A percentile compares a stretch with the other conserved stretches of the same genome.
Conservation (phyloP, 2,888 invertebrate species). For the Salpingus planirostris region DNA sequence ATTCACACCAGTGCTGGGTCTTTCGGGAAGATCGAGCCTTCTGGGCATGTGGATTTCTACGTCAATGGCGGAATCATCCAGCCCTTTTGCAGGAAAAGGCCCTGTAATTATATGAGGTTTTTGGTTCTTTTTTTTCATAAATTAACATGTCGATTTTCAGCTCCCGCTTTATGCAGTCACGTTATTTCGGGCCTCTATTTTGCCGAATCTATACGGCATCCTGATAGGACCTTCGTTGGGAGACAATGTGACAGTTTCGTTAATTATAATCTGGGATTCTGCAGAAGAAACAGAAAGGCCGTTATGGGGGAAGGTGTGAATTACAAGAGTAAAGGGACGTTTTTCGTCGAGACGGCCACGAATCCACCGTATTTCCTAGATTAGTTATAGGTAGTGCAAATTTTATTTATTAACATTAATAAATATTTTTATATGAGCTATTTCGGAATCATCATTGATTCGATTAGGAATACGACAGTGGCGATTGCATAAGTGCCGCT, state of each 20-base stretch:
- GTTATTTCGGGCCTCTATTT: constrained; percentile 53
- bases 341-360: background rate
- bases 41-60: constrained; percentile 57
- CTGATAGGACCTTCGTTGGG: constrained; percentile 50
- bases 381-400: background rate
- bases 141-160: constrained; percentile 18
- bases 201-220: constrained; percentile 53
- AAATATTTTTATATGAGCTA: background rate
- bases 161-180: constrained; percentile 53
- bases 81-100: constrained; percentile 26
- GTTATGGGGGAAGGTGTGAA: constrained; percentile 32
- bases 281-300: constrained; percentile 28
- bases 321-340: background rate
- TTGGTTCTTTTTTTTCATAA: constrained; percentile 4
- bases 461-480: too few relatives aligned
- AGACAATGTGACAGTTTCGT: constrained; percentile 49
- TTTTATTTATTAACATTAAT: background rate
- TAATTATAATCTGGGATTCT: constrained; percentile 48
- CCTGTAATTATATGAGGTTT: constrained; percentile 20
- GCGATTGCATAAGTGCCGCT: too few relatives aligned
- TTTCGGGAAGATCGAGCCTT: constrained; percentile 49
- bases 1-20: constrained; percentile 76
- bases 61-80: constrained; percentile 49
- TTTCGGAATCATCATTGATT: too few relatives aligned
- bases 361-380: background rate